These are phyloP conservation scores for Chlorodrepanis virens DNA, from an alignment of 2,113 vertebrate genomes.

Conservation along the genomic window DNA sequence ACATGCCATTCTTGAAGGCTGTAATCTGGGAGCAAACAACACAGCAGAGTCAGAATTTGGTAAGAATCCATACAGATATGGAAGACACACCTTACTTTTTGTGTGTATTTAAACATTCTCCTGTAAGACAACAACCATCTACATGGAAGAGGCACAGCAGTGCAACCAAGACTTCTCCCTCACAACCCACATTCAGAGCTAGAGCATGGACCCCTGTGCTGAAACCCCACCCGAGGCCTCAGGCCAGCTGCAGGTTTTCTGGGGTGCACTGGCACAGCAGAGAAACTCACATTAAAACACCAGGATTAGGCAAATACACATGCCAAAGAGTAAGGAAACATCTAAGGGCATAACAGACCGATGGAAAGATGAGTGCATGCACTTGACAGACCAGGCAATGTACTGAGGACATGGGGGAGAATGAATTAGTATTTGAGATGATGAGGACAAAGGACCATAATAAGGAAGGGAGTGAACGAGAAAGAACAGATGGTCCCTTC, in stretches of 20 bases:
- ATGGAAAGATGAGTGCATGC: neutral
- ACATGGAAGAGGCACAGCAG: neutral
- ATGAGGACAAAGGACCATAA: neutral
- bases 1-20: neutral
- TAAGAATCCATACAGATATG: neutral
- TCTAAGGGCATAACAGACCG: neutral
- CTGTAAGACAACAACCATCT: neutral
- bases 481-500: slow-evolving; percentile 56
- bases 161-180: neutral
- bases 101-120: neutral
- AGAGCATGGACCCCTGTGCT: neutral
- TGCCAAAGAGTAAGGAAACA: neutral
- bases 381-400: neutral
- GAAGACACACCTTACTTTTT: neutral
- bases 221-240: neutral
- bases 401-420: neutral
- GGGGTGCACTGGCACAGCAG: fast-evolving
- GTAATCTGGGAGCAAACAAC: neutral
- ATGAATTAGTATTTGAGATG: neutral
- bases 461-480: slow-evolving; percentile 27
- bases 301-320: neutral
- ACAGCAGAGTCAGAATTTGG: neutral
- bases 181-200: neutral
- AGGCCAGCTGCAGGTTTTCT: neutral
- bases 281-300: neutral